Percentiles rank a stretch among this genome's conserved stretches.
These are phyloP conservation scores for Pseudopleuronectes americanus DNA, from an alignment of 2,797 vertebrate species.

Conservation along the genomic window DNA sequence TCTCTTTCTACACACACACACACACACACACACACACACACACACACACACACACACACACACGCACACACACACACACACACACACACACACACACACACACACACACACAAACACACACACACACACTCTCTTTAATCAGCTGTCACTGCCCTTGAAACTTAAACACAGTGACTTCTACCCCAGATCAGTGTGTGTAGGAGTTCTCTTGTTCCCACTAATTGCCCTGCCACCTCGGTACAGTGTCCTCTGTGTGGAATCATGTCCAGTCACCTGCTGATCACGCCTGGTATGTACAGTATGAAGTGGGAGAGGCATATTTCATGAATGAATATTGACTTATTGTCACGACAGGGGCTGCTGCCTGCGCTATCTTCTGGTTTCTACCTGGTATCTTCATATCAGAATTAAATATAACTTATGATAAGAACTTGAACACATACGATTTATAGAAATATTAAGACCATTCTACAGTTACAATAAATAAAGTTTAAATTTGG, in stretches of 20 bases:
- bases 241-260: not conserved
- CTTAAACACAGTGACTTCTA: not conserved
- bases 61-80: not conserved
- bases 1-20: too few relatives aligned
- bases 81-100: too few relatives aligned
- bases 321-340: conserved; percentile 10
- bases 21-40: too few relatives aligned
- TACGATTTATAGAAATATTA: too few relatives aligned
- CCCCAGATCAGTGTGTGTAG: not conserved
- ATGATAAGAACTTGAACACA: too few relatives aligned
- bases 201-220: not conserved
- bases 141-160: too few relatives aligned
- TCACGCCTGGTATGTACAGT: conserved; percentile 5
- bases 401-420: not conserved
- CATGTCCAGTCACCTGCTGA: not conserved
- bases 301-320: conserved; percentile 15
- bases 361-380: not conserved
- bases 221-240: not conserved
- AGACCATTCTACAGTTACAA: too few relatives aligned
- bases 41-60: too few relatives aligned
- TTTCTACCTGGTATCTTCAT: not conserved
- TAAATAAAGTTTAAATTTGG: too few relatives aligned
- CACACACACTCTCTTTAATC: too few relatives aligned
- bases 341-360: not conserved
- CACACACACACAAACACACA: too few relatives aligned